Percentiles rank a stretch among this genome's conserved stretches.
These are phyloP conservation scores for Cossypha heuglini DNA, from an alignment of 2,797 vertebrate genomes.

Conservation along the genomic window DNA sequence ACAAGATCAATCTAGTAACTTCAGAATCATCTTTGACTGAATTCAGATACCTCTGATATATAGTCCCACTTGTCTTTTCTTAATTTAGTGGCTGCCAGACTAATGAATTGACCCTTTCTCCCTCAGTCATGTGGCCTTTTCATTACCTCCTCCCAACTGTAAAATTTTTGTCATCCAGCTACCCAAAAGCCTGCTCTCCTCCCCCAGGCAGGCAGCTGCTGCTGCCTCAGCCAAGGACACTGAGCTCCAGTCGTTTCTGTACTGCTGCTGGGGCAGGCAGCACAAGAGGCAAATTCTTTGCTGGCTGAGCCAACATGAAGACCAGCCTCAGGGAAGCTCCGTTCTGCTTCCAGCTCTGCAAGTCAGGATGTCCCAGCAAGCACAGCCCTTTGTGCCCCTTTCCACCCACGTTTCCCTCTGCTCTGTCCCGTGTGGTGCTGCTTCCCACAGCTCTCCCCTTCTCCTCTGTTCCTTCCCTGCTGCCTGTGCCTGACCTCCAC, in stretches of 20 bases:
- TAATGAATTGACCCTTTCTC: constrained; percentile 45
- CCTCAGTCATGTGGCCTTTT: constrained; percentile 3
- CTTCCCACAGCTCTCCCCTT: background rate
- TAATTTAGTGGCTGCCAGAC: constrained; percentile 8
- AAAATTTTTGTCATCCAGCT: constrained; percentile 7
- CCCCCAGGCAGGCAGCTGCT: constrained; percentile 24
- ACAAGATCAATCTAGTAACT: background rate
- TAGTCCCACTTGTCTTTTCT: background rate
- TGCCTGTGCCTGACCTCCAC: background rate
- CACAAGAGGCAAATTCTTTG: constrained; percentile 43
- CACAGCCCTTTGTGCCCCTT: background rate
- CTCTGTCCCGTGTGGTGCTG: background rate
- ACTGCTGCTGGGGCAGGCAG: background rate
- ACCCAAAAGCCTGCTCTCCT: background rate
- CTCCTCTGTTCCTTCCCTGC: background rate
- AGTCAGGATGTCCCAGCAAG: background rate
- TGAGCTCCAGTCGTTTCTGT: background rate
- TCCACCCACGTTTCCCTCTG: background rate
- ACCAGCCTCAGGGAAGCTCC: background rate
- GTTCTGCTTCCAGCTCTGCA: background rate
- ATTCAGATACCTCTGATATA: background rate
- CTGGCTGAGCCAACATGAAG: background rate
- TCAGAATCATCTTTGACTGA: constrained; percentile 2
- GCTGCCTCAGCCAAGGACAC: background rate
- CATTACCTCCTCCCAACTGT: constrained; percentile 24